These are phyloP conservation scores for Drosophila elegans DNA, from an alignment of 1,140 invertebrate species.

Conservation along the genomic window DNA sequence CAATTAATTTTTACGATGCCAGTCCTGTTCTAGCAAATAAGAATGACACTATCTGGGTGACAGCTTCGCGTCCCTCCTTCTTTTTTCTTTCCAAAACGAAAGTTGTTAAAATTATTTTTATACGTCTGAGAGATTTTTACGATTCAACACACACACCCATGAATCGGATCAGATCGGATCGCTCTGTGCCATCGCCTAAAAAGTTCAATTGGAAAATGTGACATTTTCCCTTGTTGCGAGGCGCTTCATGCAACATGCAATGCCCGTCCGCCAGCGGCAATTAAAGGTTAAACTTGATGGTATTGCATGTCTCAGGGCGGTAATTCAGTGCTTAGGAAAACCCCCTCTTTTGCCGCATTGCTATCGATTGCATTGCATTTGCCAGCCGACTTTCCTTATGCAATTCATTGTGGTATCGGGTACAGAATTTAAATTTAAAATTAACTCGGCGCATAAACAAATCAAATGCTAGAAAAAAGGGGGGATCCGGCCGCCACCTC, in stretches of 20 bases:
- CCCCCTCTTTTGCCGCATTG: conserved; percentile 41
- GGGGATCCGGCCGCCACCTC: conserved; percentile 18
- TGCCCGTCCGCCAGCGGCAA: conserved; percentile 29
- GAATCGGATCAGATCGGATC: conserved; percentile 5
- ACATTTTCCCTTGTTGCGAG: conserved; percentile 11
- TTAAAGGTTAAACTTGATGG: conserved; percentile 67
- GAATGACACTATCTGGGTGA: conserved; percentile 33
- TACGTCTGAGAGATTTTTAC: conserved; percentile 59
- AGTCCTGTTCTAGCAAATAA: conserved; percentile 40
- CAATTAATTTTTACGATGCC: conserved; percentile 72
- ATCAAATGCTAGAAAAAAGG: conserved; percentile 9
- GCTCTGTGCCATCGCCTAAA: conserved; percentile 49
- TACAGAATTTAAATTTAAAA: conserved; percentile 53
- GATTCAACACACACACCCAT: conserved; percentile 30
- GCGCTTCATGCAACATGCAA: conserved; percentile 56
- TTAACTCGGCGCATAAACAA: conserved; percentile 58
- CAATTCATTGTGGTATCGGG: conserved; percentile 12
- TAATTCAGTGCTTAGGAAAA: conserved; percentile 33
- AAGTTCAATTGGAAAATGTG: conserved; percentile 63
- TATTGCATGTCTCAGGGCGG: conserved; percentile 55
- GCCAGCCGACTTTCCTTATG: conserved; percentile 20
- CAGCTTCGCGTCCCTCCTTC: not conserved
- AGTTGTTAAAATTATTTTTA: conserved; percentile 77
- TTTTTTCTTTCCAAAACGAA: conserved; percentile 2
- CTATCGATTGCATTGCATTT: conserved; percentile 57